These are phyloP conservation scores for Tretioscincus oriximinensis DNA, from an alignment of 2,113 vertebrate species.

Conservation along the genomic window DNA sequence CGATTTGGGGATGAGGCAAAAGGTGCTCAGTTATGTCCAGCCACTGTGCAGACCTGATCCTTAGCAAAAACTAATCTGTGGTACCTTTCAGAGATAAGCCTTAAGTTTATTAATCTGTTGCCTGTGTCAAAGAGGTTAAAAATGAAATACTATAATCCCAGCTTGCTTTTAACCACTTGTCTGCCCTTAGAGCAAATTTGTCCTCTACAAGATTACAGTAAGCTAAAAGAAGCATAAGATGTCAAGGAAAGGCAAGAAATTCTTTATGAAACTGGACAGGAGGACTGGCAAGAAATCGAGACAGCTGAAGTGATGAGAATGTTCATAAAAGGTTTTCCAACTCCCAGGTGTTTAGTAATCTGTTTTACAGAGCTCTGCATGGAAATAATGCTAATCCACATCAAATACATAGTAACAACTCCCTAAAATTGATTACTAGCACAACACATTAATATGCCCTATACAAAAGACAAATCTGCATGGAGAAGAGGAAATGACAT, in stretches of 20 bases:
- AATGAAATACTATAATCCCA: slow-evolving; percentile 8
- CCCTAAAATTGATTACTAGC: too few species aligned
- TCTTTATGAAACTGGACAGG: slow-evolving; percentile 45
- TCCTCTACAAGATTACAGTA: slow-evolving; percentile 46
- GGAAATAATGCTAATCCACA: too few species aligned
- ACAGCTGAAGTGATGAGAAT: slow-evolving; percentile 6
- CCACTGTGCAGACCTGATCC: neutral
- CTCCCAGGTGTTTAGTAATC: neutral
- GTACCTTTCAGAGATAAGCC: slow-evolving; percentile 26
- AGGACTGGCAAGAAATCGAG: neutral
- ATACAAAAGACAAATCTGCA: too few species aligned
- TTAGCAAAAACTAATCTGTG: neutral
- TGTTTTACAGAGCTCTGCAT: neutral
- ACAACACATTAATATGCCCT: too few species aligned
- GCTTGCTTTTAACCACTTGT: slow-evolving; percentile 25
- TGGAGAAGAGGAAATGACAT: too few species aligned
- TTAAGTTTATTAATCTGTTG: slow-evolving; percentile 27
- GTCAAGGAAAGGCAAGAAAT: slow-evolving; percentile 39
- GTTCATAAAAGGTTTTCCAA: slow-evolving; percentile 34
- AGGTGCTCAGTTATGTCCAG: neutral
- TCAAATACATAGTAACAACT: too few species aligned
- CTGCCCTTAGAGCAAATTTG: slow-evolving; percentile 49
- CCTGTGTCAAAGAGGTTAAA: neutral
- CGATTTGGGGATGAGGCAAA: neutral
- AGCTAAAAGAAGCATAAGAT: slow-evolving; percentile 24